Base-by-base conservation (phyloP, 2,888 invertebrate species). In the Acanthococcus lagerstroemiae region DNA sequence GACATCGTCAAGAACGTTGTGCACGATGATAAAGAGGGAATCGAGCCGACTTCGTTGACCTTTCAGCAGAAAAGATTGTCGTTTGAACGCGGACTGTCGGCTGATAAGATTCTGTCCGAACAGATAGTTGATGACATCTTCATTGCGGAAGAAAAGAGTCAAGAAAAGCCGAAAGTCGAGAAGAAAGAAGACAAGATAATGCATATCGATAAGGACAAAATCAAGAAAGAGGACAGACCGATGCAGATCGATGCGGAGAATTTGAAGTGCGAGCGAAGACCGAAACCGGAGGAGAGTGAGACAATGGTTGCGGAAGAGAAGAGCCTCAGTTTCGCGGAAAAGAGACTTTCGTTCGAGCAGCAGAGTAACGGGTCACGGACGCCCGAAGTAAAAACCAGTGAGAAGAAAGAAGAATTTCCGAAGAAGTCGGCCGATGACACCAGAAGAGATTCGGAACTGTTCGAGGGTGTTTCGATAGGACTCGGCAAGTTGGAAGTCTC, bases 391-490 rank as follows among this genome's bases (percentile, higher is more conserved):
- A 25, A n/a, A 37, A 37, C 37, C 37, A 9, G 9, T 15, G 50
- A 50, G 50, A 50, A 50, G 3, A 50, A 50, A 19, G 50, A 50
- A 50, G 3, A 9, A 9, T 9, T 19, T 12, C 50, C 50, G 3
- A 12, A 50, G 17, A 50, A 19, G 19, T 50, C 50, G 17, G 50
- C 30, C n/a, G 54, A 37, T 24, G 52, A 22, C 12, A 26, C 21
- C 9, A 69, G 76, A 68, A 72, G 75, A 67, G 78, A 78, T 70
- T 75, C 77, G 3, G 76, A 77, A 67, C 72, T 79, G 54, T 73
- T 78, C 68, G 77, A 79, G 71, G 78, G 77, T 65, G 78, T 79
- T 22, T 77, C 76, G 56, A 77, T 78, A 69, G 74, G 73, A 54
- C 69, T 75, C 45, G 69, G 54, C 50, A 69, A 69, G 56, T 26